Evolutionary conservation across 2,113 vertebrate genomes (phyloP).

Genomic region (Sapajus apella): DNA sequence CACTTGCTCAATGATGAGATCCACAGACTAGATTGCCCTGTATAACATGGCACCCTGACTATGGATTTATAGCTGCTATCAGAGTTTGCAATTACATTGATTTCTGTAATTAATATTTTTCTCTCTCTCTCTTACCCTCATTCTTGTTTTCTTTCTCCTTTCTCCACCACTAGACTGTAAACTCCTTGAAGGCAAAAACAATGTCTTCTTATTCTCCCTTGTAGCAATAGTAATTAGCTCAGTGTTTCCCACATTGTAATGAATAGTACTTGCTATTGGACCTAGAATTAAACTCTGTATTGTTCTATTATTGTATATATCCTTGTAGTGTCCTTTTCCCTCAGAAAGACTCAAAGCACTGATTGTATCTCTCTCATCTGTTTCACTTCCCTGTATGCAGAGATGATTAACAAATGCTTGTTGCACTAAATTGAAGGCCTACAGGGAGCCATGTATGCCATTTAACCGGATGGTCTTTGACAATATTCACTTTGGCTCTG

Average conservation of each 20-base stretch:
- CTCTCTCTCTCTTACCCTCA: not conserved
- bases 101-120: not conserved
- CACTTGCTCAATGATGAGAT: not conserved
- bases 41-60: not conserved
- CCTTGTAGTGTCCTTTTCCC: not conserved
- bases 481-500: constrained; percentile 45
- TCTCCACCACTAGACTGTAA: not conserved
- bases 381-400: not conserved
- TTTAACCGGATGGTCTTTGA: not conserved
- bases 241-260: not conserved
- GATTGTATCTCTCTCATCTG: not conserved
- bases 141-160: not conserved
- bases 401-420: not conserved
- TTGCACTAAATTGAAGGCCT: not conserved
- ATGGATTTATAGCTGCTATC: not conserved
- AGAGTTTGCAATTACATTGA: not conserved
- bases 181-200: not conserved
- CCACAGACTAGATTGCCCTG: not conserved
- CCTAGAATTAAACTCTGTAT: not conserved
- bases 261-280: not conserved
- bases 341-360: not conserved
- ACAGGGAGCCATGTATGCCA: not conserved
- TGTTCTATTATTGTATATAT: not conserved
- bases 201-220: not conserved
- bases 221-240: not conserved